Conservation (phyloP, 2,113 vertebrate genomes). For the Rhipidura dahli region DNA sequence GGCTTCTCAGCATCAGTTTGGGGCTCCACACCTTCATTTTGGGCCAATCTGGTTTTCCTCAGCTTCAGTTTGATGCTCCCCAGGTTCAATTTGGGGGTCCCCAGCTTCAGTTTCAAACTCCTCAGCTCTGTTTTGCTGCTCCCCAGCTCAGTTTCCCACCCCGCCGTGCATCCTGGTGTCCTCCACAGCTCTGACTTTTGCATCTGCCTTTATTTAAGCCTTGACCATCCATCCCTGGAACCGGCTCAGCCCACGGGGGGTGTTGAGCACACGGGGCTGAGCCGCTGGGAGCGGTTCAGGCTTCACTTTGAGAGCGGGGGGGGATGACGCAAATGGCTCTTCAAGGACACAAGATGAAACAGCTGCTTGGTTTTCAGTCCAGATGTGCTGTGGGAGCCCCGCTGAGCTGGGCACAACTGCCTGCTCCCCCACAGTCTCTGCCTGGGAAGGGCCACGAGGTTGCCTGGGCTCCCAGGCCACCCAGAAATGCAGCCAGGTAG, state of each 20-base stretch:
- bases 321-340: slow-evolving; percentile 20
- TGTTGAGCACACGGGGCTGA: neutral
- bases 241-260: fast-evolving
- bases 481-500: neutral
- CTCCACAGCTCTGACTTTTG: neutral
- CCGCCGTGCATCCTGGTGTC: fast-evolving
- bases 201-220: slow-evolving; percentile 25
- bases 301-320: neutral
- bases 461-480: neutral
- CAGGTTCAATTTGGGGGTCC: neutral
- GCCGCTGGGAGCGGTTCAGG: neutral
- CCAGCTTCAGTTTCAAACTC: neutral
- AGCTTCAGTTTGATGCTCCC: neutral
- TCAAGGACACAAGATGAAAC: neutral
- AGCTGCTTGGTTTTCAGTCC: neutral
- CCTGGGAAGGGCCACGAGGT: neutral
- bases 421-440: fast-evolving
- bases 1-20: neutral
- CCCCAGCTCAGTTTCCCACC: neutral
- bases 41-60: too few species aligned
- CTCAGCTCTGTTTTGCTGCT: neutral
- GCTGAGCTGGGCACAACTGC: fast-evolving
- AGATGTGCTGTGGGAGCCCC: neutral
- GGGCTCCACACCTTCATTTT: neutral
- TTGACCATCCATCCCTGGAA: neutral